Evolutionary conservation across 2,797 vertebrate genomes (phyloP).

Genomic region (Varecia variegata): DNA sequence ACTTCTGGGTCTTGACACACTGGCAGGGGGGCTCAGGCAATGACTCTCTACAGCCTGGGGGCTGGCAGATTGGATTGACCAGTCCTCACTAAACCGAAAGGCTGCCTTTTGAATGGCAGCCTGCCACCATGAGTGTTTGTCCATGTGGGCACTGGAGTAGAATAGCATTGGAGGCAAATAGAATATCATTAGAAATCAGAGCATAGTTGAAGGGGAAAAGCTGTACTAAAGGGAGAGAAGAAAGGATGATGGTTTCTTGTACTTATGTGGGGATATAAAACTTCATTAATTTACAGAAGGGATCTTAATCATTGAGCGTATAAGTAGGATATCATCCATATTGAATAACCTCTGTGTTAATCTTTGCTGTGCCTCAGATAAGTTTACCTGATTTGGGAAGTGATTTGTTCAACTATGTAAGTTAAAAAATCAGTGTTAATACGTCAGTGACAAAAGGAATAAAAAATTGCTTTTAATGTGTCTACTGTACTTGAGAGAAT

Average conservation of each 20-base stretch:
- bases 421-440: neutral
- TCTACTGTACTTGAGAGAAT: neutral
- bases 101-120: slow-evolving; percentile 59
- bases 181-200: slow-evolving; percentile 9
- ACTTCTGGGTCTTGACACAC: slow-evolving; percentile 30
- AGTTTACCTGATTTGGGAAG: neutral
- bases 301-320: neutral
- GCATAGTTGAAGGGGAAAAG: neutral
- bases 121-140: slow-evolving; percentile 26
- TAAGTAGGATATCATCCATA: neutral
- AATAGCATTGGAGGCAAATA: slow-evolving; percentile 46
- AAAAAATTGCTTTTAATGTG: neutral
- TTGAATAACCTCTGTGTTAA: neutral
- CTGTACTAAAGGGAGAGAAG: neutral
- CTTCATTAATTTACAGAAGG: neutral
- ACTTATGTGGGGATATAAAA: neutral
- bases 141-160: slow-evolving; percentile 66
- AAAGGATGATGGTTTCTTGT: neutral
- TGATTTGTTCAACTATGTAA: neutral
- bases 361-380: neutral
- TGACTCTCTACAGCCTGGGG: slow-evolving; percentile 8
- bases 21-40: neutral
- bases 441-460: slow-evolving; percentile 20
- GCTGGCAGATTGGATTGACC: slow-evolving; percentile 48
- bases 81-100: slow-evolving; percentile 58